Evolutionary conservation across 2,888 invertebrate genomes (phyloP), one percentile per base, ranked within the genome.

Genomic region (Hydraecia micacea): DNA sequence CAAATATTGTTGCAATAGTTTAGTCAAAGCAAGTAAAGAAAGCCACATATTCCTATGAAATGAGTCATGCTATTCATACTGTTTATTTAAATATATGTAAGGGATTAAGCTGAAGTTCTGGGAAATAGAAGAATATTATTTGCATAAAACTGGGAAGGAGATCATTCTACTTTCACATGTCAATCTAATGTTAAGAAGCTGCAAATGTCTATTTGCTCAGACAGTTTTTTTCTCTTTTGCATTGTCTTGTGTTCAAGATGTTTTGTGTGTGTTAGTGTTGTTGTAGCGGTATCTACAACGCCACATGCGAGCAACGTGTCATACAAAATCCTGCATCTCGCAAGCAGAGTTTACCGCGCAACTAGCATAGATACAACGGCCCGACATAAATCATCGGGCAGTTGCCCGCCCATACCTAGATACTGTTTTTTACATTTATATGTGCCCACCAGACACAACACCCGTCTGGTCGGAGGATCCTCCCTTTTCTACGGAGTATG

Each of bases 1-100:
- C 46, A 84, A 83, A 84, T 72, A 80, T 65, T 84, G 60, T 72
- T 62, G 63, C 66, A 72, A 70, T 58, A 32, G 25, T 71, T 75
- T 66, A 80, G 62, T 69, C 63, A 83, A 63, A 76, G 28, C 32
- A 71, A 39, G 73, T 68, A 62, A 84, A 84, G 63, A 74, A 58
- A 72, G 55, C 8, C 4, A 11, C 7, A 58, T 71, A 32, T 77
- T 82, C n/a, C 46, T 58, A 9, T 58, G 62, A 75, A 73, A 52
- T 83, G 58, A 77, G n/a, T 84, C 76, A 80, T 68, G 39, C 11
- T 13, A n/a, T 28, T 58, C 15, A 36, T 39, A 15, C 36, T 71
- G 65, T 69, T 65, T 69, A 81, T 55, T 62, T 77, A 49, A 13
- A 4, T 28, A n/a, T 73, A 49, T 13, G 13, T 2, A 18, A 58